These are phyloP conservation scores for Hypercompe scribonia DNA, from an alignment of 2,888 invertebrate genomes.

Conservation along the genomic window DNA sequence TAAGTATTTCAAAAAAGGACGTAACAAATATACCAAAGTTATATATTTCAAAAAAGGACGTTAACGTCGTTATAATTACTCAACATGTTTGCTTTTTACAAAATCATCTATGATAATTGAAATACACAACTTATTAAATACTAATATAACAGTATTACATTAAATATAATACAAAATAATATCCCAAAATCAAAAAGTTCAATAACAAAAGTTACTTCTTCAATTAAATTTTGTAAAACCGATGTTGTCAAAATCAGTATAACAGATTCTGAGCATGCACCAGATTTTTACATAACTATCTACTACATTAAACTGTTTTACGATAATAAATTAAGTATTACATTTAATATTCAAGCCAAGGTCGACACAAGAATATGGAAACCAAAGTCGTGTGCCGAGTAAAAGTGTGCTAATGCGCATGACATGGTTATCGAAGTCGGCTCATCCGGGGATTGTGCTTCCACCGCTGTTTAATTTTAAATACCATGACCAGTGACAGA, in stretches of 20 bases:
- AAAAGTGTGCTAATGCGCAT: constrained; percentile 54
- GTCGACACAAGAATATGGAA: constrained; percentile 11
- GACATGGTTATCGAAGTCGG: constrained; percentile 43
- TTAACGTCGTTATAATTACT: too few relatives aligned
- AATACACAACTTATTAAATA: too few relatives aligned
- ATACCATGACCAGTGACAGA: not conserved
- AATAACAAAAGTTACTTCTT: too few relatives aligned
- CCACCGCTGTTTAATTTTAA: constrained; percentile 3
- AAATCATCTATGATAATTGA: too few relatives aligned
- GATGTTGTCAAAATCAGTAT: not conserved
- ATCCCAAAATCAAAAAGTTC: too few relatives aligned
- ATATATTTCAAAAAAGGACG: too few relatives aligned
- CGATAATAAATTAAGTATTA: not conserved
- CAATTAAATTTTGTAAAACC: too few relatives aligned
- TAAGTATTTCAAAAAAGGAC: too few relatives aligned
- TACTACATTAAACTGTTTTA: not conserved
- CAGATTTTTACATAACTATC: constrained; percentile 9
- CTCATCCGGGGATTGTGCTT: constrained; percentile 17
- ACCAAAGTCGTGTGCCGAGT: constrained; percentile 13
- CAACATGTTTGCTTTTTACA: too few relatives aligned
- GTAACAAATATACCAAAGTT: too few relatives aligned
- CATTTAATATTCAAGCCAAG: constrained; percentile 11
- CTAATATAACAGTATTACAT: too few relatives aligned
- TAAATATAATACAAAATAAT: too few relatives aligned
- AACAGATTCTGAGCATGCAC: not conserved